These are phyloP conservation scores for Cyphotilapia sp. DNA, from an alignment of 2,113 vertebrate genomes.

Conservation along the genomic window DNA sequence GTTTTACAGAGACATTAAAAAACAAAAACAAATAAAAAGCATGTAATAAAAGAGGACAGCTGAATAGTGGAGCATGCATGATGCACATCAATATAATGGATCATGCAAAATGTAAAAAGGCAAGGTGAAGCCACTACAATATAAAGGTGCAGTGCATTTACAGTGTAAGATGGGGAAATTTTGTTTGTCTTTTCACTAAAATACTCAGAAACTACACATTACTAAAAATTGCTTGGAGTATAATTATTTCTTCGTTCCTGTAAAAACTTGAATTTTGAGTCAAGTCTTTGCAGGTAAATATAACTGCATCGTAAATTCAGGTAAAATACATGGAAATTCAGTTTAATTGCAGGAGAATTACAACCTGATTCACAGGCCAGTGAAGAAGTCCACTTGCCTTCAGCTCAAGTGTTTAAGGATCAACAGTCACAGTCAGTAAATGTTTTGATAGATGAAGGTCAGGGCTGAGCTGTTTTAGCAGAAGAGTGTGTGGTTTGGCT, in stretches of 20 bases:
- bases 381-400: not conserved
- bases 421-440: not conserved
- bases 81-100: not conserved
- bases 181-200: not conserved
- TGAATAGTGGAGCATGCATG: not conserved
- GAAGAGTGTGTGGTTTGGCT: not conserved
- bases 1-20: not conserved
- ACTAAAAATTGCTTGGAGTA: not conserved
- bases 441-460: not conserved
- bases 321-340: not conserved
- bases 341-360: not conserved
- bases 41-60: not conserved
- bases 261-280: not conserved
- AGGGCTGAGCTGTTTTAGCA: not conserved
- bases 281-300: not conserved
- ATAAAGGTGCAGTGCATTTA: not conserved
- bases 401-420: not conserved
- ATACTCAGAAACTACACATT: not conserved
- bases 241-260: rapidly evolving
- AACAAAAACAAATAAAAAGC: not conserved
- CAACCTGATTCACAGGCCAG: not conserved
- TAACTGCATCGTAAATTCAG: not conserved
- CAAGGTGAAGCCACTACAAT: not conserved
- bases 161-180: not conserved
- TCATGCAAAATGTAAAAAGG: not conserved